Evolutionary conservation across 1,140 invertebrate species (phyloP).

Genomic region (Zaprionus kolodkinae): DNA sequence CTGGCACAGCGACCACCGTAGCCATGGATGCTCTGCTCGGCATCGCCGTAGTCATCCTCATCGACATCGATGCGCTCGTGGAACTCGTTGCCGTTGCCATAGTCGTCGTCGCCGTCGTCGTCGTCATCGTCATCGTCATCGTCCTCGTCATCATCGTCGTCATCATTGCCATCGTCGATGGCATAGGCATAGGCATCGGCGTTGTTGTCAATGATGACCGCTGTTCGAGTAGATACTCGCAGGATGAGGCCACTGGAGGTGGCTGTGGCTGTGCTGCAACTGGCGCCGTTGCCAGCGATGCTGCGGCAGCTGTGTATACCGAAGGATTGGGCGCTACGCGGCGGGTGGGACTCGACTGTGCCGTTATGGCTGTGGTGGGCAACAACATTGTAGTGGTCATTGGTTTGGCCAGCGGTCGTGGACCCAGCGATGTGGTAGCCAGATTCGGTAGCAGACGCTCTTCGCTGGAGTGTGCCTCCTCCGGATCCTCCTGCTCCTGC

Average conservation of each 20-base stretch:
- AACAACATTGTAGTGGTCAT: slow-evolving; percentile 55
- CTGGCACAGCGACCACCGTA: slow-evolving; percentile 22
- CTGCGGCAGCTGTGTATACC: slow-evolving; percentile 3
- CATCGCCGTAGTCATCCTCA: slow-evolving; percentile 18
- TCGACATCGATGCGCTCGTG: background rate
- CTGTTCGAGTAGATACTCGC: slow-evolving; percentile 84
- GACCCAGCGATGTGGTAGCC: slow-evolving; percentile 49
- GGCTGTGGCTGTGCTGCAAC: slow-evolving; percentile 32
- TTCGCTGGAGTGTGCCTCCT: slow-evolving; percentile 48
- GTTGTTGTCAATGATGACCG: slow-evolving; percentile 50
- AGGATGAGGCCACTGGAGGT: slow-evolving; percentile 71
- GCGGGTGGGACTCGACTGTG: slow-evolving; percentile 7
- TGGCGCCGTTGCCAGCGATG: background rate
- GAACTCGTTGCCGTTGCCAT: background rate
- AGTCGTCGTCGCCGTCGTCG: slow-evolving; percentile 10
- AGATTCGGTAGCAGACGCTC: slow-evolving; percentile 55
- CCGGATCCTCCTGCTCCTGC: slow-evolving; percentile 22
- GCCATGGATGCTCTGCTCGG: background rate
- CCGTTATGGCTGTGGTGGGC: slow-evolving; percentile 69
- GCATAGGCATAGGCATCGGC: background rate
- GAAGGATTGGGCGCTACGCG: background rate
- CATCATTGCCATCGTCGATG: slow-evolving; percentile 29
- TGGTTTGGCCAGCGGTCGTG: slow-evolving; percentile 55
- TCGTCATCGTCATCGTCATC: slow-evolving; percentile 35
- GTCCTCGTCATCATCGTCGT: slow-evolving; percentile 42